A percentile compares a stretch with the other conserved stretches of the same genome.
Conservation (phyloP, 2,888 invertebrate species). For the Eucera pruinosa region DNA sequence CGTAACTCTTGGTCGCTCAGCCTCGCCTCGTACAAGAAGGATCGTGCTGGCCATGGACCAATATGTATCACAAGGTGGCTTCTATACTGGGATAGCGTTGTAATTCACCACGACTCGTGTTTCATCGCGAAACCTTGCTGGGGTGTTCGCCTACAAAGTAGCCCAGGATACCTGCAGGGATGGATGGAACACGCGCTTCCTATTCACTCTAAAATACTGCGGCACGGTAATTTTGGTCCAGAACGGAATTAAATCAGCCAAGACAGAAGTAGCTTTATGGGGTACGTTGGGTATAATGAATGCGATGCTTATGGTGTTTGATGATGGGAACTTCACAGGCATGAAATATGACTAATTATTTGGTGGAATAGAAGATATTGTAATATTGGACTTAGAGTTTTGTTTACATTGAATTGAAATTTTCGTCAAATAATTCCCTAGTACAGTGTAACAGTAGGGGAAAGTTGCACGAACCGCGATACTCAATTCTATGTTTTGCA, state of each 20-base stretch:
- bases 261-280: neutral
- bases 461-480: no score
- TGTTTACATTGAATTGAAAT: no score
- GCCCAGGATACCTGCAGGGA: constrained; percentile 14
- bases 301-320: neutral
- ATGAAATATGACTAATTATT: neutral
- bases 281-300: no score
- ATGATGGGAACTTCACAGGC: neutral
- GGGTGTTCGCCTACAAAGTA: constrained; percentile 49
- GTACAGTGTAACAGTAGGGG: no score
- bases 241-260: neutral
- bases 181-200: constrained; percentile 21
- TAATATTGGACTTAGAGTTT: no score
- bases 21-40: neutral
- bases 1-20: constrained; percentile 11
- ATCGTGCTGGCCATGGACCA: constrained; percentile 34
- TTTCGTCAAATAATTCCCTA: no score
- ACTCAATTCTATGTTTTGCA: no score
- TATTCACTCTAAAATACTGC: constrained; percentile 14
- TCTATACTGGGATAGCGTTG: constrained; percentile 48
- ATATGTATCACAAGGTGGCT: constrained; percentile 58
- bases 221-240: constrained; percentile 20
- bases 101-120: constrained; percentile 60
- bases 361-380: no score
- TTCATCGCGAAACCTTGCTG: constrained; percentile 35